phyloP scores from a whole-genome alignment of 2,888 invertebrate species.

The Chrysolina haemoptera region DNA sequence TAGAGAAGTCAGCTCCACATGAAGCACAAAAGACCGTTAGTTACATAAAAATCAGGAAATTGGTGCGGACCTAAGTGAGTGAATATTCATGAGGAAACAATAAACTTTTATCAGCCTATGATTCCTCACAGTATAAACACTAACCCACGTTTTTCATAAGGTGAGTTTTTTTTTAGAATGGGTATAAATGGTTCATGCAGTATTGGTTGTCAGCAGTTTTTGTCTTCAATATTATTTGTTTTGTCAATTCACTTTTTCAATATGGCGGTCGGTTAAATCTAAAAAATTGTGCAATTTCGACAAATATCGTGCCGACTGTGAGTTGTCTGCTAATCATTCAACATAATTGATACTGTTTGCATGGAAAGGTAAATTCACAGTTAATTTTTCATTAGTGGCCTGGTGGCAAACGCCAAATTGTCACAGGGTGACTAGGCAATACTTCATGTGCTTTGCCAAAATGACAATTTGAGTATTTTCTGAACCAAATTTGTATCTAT shows the following conservation, averaged over 20 bases:
- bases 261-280: slow-evolving; percentile 62
- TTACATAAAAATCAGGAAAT: slow-evolving; percentile 53
- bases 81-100: slow-evolving; percentile 40
- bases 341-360: slow-evolving; percentile 5
- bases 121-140: slow-evolving; percentile 15
- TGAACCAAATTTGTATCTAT: background rate
- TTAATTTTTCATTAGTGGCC: background rate
- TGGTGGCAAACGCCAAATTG: slow-evolving; percentile 22
- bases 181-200: slow-evolving; percentile 23
- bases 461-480: slow-evolving; percentile 3
- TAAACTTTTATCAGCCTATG: slow-evolving; percentile 32
- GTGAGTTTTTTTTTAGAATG: slow-evolving; percentile 25
- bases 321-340: slow-evolving; percentile 25
- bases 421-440: slow-evolving; percentile 35
- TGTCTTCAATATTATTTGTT: slow-evolving; percentile 52
- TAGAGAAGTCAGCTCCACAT: slow-evolving; percentile 37
- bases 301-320: slow-evolving; percentile 33
- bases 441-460: slow-evolving; percentile 14
- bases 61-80: slow-evolving; percentile 43
- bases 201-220: slow-evolving; percentile 48
- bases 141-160: slow-evolving; percentile 30
- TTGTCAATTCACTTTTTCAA: slow-evolving; percentile 61
- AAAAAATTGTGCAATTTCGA: slow-evolving; percentile 53
- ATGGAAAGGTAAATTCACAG: slow-evolving; percentile 16
- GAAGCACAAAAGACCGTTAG: slow-evolving; percentile 51